Conservation (phyloP, 2,797 vertebrate species). For the Tokudaia muenninki region DNA sequence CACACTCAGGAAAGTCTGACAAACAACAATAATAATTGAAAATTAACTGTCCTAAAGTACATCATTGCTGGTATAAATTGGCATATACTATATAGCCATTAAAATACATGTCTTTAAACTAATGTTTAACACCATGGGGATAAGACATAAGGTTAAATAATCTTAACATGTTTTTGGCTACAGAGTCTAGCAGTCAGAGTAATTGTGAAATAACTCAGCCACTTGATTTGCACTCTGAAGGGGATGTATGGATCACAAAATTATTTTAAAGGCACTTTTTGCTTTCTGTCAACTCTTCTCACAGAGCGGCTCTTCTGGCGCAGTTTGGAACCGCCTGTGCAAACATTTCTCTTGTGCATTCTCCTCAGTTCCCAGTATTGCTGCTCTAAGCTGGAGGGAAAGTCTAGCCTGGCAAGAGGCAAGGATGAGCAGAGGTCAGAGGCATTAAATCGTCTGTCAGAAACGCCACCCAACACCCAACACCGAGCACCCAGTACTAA, state of each 20-base stretch:
- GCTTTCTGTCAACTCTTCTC: neutral
- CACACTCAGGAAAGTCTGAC: neutral
- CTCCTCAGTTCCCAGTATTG: neutral
- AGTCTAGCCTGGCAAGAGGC: neutral
- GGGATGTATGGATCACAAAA: neutral
- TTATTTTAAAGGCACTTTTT: slow-evolving; percentile 5
- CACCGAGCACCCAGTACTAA: neutral
- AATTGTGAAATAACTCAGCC: neutral
- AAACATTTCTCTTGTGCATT: neutral
- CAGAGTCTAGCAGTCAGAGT: neutral
- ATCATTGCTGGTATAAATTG: slow-evolving; percentile 12
- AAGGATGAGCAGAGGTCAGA: neutral
- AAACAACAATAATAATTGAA: slow-evolving; percentile 24
- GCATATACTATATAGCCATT: neutral
- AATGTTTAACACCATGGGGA: neutral
- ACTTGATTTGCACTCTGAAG: slow-evolving; percentile 7
- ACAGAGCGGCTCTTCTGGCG: neutral
- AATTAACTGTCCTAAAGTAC: slow-evolving; percentile 9
- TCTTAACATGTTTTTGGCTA: neutral
- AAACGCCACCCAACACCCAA: neutral
- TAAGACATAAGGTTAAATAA: slow-evolving; percentile 17
- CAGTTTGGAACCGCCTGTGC: neutral
- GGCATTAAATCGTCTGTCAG: neutral
- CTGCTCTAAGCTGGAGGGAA: neutral
- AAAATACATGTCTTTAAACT: slow-evolving; percentile 30